These are phyloP conservation scores for Ceratina australensis DNA, from an alignment of 1,140 invertebrate species.

Conservation along the genomic window DNA sequence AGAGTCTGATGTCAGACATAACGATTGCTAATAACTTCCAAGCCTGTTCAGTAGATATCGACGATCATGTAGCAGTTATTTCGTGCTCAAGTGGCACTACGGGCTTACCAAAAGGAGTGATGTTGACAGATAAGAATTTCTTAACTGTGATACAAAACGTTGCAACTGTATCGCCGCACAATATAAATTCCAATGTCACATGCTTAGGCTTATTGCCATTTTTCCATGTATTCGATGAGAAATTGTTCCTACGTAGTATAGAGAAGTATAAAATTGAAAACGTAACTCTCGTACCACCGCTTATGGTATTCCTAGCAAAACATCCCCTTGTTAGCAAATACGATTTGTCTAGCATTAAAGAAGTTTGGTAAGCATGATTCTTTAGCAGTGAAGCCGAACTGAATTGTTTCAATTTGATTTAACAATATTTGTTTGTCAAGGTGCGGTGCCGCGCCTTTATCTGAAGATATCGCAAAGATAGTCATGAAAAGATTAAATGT, in stretches of 20 bases:
- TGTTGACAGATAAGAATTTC: slow-evolving; percentile 85
- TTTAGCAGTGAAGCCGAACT: neutral
- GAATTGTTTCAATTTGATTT: slow-evolving; percentile 11
- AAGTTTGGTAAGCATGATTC: slow-evolving; percentile 64
- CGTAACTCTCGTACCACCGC: slow-evolving; percentile 80
- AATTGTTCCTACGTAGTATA: slow-evolving; percentile 81
- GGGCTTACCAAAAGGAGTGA: slow-evolving; percentile 88
- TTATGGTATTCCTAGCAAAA: slow-evolving; percentile 81
- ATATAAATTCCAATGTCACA: slow-evolving; percentile 48
- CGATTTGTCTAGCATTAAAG: slow-evolving; percentile 76
- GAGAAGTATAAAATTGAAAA: slow-evolving; percentile 81
- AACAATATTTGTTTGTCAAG: slow-evolving; percentile 25
- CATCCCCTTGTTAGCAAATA: slow-evolving; percentile 75
- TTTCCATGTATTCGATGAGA: slow-evolving; percentile 82
- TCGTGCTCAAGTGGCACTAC: slow-evolving; percentile 86
- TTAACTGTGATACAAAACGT: slow-evolving; percentile 66
- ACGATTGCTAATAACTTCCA: slow-evolving; percentile 34
- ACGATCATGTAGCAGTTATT: slow-evolving; percentile 75
- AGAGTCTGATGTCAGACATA: slow-evolving; percentile 42
- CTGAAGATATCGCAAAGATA: slow-evolving; percentile 75
- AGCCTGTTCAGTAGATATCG: slow-evolving; percentile 60
- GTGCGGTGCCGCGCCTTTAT: slow-evolving; percentile 78
- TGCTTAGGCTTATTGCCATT: slow-evolving; percentile 72
- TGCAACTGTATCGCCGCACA: slow-evolving; percentile 34
- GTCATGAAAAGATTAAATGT: slow-evolving; percentile 76